Percentiles rank a stretch among this genome's conserved stretches.
phyloP scores from a whole-genome alignment of 2,888 invertebrate genomes.

The Orchesella flavescens region DNA sequence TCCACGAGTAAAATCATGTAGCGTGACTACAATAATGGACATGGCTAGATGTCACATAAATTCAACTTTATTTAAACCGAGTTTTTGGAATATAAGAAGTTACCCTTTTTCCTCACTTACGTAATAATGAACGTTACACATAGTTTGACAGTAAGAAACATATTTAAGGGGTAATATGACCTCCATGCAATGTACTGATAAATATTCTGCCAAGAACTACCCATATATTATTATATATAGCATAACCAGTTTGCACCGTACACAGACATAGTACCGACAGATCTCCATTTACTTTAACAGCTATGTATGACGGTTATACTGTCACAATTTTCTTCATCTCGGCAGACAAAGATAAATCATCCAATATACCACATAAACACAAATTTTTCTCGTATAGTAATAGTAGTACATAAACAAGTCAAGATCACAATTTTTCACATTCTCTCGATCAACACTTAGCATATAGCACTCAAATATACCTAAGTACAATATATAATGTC shows the following conservation, averaged over 20 bases:
- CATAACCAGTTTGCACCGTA: not conserved
- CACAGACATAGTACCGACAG: not conserved
- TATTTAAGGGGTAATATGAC: slow-evolving; percentile 53
- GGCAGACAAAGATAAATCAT: not conserved
- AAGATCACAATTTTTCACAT: slow-evolving; percentile 40
- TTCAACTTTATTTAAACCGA: slow-evolving; percentile 54
- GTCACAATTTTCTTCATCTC: no score
- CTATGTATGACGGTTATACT: not conserved
- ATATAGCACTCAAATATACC: not conserved
- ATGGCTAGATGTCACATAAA: slow-evolving; percentile 32
- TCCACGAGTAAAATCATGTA: no score
- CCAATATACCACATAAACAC: not conserved
- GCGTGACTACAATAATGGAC: no score
- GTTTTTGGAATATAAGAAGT: slow-evolving; percentile 56
- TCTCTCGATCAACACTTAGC: not conserved
- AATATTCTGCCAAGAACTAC: no score
- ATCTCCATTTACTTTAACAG: not conserved
- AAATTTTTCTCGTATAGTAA: no score
- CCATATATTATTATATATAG: not conserved
- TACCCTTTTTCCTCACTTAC: slow-evolving; percentile 49
- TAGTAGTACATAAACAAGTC: not conserved
- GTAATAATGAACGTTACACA: slow-evolving; percentile 25
- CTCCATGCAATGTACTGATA: slow-evolving; percentile 30
- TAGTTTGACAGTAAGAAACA: slow-evolving; percentile 52
- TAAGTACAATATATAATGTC: not conserved